Evolutionary conservation across 2,888 invertebrate genomes (phyloP), one percentile per base, ranked within the genome.

Genomic region (Micoletzkya japonica): DNA sequence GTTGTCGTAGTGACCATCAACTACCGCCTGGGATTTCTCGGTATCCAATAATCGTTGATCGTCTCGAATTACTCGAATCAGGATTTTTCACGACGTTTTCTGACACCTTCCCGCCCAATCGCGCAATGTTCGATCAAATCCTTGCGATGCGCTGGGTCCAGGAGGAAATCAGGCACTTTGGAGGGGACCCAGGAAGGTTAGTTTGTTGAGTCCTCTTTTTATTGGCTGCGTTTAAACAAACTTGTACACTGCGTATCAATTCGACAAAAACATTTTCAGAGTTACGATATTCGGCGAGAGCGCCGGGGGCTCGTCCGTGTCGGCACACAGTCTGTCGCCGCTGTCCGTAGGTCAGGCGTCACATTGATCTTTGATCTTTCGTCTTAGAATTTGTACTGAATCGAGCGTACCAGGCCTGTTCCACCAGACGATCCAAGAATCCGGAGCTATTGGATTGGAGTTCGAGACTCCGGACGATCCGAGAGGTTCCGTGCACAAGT

Each of bases 391-490:
- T n/a, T n/a, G n/a, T n/a, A n/a, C n/a, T n/a, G n/a, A n/a, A n/a
- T n/a, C n/a, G n/a, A n/a, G n/a, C n/a, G n/a, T n/a, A n/a, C 2
- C 63, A 63, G 63, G 63, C n/a, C 63, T 63, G 49, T 63, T 63
- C 63, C 63, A 63, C 14, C 63, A 63, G 24, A 20, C n/a, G 1
- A 63, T 63, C 30, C 63, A 63, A 14, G 37, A 44, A n/a, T 63
- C 63, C n/a, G 63, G 63, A 4, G 20, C 49, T 1, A 34, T 63
- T 26, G 28, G 44, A n/a, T 10, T 49, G 17, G 63, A 63, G 34
- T 49, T 63, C 20, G 17, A 17, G 2, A 50, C 50, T 17, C 63
- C 63, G 24, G 63, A 63, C 28, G 36, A 32, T 4, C 32, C 28
- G 4, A 20, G 50, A 4, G 63, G 63, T 4, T 63, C 44, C 14